phyloP scores from a whole-genome alignment of 2,888 invertebrate genomes.

The Polia nebulosa region DNA sequence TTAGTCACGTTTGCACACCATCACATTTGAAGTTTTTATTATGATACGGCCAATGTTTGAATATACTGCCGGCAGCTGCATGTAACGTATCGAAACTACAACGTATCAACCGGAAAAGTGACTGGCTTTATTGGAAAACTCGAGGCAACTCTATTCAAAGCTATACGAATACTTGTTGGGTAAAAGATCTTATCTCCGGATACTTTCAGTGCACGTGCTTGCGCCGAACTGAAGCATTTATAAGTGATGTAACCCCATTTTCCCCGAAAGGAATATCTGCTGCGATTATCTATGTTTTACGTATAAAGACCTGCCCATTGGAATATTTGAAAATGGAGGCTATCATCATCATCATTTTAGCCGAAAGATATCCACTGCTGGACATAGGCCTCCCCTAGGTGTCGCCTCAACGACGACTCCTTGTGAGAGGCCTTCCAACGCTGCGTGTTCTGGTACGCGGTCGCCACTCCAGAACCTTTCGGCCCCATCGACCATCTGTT shows the following conservation, averaged over 20 bases:
- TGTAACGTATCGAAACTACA: slow-evolving; percentile 34
- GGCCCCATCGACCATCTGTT: too few relatives aligned
- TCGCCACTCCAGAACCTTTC: too few relatives aligned
- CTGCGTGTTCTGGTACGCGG: too few relatives aligned
- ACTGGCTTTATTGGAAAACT: slow-evolving; percentile 61
- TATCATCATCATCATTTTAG: too few relatives aligned
- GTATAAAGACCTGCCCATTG: not conserved
- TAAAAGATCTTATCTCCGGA: slow-evolving; percentile 48
- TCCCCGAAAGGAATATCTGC: slow-evolving; percentile 14
- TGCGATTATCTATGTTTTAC: slow-evolving; percentile 16
- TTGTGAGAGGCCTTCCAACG: too few relatives aligned
- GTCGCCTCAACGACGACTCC: too few relatives aligned
- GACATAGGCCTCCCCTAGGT: too few relatives aligned
- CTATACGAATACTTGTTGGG: slow-evolving; percentile 56
- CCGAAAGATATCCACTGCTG: too few relatives aligned
- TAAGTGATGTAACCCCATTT: slow-evolving; percentile 42
- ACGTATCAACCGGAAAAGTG: slow-evolving; percentile 51
- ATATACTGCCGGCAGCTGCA: slow-evolving; percentile 28
- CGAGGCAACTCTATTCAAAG: slow-evolving; percentile 55
- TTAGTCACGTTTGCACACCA: slow-evolving; percentile 4
- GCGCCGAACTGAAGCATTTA: slow-evolving; percentile 19
- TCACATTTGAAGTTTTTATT: slow-evolving; percentile 17
- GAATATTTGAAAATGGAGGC: not conserved
- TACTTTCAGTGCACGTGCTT: slow-evolving; percentile 55
- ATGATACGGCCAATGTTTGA: slow-evolving; percentile 14